These are phyloP conservation scores for Vanacampus margaritifer DNA, from an alignment of 2,113 vertebrate species.

Conservation along the genomic window DNA sequence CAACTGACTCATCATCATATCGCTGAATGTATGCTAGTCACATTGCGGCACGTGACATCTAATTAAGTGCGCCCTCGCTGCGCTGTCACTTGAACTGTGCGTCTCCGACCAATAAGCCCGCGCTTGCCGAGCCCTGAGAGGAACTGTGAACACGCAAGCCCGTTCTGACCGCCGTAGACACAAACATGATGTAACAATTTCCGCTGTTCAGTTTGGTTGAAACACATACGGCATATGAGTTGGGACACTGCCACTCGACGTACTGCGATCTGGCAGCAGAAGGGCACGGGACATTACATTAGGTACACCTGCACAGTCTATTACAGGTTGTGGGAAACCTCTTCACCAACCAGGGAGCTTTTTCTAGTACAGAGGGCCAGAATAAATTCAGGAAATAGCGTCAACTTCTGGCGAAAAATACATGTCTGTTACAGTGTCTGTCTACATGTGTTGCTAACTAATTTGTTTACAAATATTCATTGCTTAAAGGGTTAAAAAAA, in stretches of 20 bases:
- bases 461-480: no score
- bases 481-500: no score
- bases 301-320: no score
- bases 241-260: slow-evolving; percentile 21
- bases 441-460: no score
- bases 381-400: no score
- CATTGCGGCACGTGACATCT: slow-evolving; percentile 18
- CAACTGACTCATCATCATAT: neutral
- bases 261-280: no score
- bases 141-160: slow-evolving; percentile 20
- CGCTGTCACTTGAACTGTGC: slow-evolving; percentile 15
- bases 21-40: neutral
- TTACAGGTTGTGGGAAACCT: no score
- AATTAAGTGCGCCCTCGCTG: slow-evolving; percentile 20
- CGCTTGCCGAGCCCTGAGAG: slow-evolving; percentile 12
- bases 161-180: slow-evolving; percentile 4
- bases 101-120: neutral
- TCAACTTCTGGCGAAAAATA: no score
- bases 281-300: no score
- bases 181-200: slow-evolving; percentile 33
- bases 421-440: no score
- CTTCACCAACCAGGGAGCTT: no score
- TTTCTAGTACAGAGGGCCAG: no score
- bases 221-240: slow-evolving; percentile 37
- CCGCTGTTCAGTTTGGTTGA: slow-evolving; percentile 32